phyloP scores from a whole-genome alignment of 64 coral and sea anemone species.

The Pocillopora damicornis region DNA sequence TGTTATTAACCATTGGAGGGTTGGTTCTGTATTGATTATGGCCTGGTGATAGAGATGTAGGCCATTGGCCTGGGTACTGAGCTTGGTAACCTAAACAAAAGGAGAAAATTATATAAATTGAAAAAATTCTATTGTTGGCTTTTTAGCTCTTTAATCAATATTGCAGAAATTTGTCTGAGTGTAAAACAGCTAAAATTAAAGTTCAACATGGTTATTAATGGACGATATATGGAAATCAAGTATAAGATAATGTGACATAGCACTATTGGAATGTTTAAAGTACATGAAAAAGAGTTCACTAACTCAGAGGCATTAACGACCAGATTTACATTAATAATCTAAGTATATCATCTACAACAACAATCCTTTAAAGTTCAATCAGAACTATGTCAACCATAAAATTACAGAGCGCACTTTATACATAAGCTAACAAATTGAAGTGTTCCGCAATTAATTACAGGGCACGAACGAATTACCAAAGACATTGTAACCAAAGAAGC shows the following conservation, averaged over 20 bases:
- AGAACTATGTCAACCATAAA: not conserved
- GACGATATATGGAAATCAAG: not conserved
- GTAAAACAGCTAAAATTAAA: not conserved
- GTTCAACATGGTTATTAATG: not conserved
- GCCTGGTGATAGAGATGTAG: not conserved
- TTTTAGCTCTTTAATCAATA: not conserved
- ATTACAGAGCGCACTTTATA: slow-evolving; percentile 7
- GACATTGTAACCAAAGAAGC: too few relatives aligned
- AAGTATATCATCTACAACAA: not conserved
- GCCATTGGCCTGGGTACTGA: slow-evolving; percentile 3
- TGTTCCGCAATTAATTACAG: not conserved
- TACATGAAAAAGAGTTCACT: not conserved
- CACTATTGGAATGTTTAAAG: not conserved
- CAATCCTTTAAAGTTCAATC: not conserved
- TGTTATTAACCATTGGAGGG: not conserved
- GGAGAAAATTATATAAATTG: not conserved
- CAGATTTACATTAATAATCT: not conserved
- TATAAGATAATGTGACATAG: not conserved
- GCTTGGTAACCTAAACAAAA: not conserved
- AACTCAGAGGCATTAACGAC: not conserved
- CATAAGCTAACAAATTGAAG: not conserved
- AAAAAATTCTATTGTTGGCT: not conserved
- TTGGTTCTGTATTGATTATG: not conserved
- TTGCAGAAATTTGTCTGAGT: not conserved
- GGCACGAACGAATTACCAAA: too few relatives aligned